Evolutionary conservation across 2,888 invertebrate genomes (phyloP).

Genomic region (Tetropium fuscum): DNA sequence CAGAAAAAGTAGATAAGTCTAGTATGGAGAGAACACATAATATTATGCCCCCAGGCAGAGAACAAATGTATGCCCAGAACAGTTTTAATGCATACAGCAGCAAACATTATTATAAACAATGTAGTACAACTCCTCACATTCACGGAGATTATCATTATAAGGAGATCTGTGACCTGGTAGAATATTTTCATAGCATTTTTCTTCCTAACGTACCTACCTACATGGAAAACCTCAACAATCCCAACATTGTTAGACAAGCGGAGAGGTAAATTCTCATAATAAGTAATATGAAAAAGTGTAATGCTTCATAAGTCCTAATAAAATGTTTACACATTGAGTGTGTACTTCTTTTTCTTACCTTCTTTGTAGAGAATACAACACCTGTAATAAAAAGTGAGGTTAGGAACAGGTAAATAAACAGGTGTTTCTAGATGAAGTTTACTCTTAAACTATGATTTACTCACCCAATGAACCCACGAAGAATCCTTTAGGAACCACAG

Average conservation of each 20-base stretch:
- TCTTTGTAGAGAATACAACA: background rate
- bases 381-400: conserved; percentile 24
- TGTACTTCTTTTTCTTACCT: background rate
- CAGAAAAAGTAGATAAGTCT: conserved; percentile 65
- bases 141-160: too few species aligned
- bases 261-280: too few species aligned
- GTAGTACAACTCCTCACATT: background rate
- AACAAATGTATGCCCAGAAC: background rate
- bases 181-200: conserved; percentile 2
- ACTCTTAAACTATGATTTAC: background rate
- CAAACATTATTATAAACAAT: background rate
- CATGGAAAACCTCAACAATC: too few species aligned
- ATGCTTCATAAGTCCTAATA: too few species aligned
- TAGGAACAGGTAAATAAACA: conserved; percentile 22
- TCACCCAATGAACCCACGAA: background rate
- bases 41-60: background rate
- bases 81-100: background rate
- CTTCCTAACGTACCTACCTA: background rate
- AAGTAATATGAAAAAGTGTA: too few species aligned
- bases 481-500: background rate
- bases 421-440: background rate
- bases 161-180: background rate
- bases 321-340: too few species aligned
- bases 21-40: conserved; percentile 48
- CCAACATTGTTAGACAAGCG: too few species aligned